Conservation (phyloP, 2,797 vertebrate genomes). For the Merluccius polli region DNA sequence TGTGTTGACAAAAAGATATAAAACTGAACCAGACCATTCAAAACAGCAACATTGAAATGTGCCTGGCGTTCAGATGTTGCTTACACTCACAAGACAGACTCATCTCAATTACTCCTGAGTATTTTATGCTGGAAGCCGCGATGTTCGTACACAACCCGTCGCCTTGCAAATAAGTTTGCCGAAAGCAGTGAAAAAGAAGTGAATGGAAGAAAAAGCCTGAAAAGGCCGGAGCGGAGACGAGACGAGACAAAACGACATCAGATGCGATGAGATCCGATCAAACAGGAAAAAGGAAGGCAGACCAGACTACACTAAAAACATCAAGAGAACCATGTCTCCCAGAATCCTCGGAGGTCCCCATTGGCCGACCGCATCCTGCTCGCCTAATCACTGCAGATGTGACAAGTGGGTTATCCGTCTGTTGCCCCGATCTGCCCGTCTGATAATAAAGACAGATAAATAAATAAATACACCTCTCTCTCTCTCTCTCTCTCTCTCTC, state of each 20-base stretch:
- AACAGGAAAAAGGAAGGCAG: not conserved
- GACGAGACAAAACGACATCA: not conserved
- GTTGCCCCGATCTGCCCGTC: conserved; percentile 62
- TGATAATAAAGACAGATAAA: conserved; percentile 57
- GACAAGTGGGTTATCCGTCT: conserved; percentile 73
- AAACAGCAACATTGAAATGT: not conserved
- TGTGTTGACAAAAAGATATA: conserved; percentile 1
- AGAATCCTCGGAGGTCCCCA: conserved; percentile 61
- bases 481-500: conserved; percentile 52
- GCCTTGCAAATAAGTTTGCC: too few relatives aligned
- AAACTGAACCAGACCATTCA: conserved; percentile 1
- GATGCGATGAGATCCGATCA: not conserved
- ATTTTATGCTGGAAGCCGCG: not conserved
- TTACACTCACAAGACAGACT: not conserved
- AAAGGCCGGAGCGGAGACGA: not conserved
- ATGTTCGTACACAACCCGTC: too few relatives aligned
- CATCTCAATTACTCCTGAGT: not conserved
- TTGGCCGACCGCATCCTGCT: conserved; percentile 60
- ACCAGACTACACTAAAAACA: conserved; percentile 41
- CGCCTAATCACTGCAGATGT: conserved; percentile 66
- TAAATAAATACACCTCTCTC: conserved; percentile 31
- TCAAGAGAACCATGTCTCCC: conserved; percentile 31
- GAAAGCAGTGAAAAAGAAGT: not conserved
- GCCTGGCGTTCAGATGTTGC: not conserved
- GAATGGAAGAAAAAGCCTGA: not conserved